Evolutionary conservation across 2,113 vertebrate species (phyloP), one percentile per base, ranked within the genome.

Genomic region (Donacobius atricapilla): DNA sequence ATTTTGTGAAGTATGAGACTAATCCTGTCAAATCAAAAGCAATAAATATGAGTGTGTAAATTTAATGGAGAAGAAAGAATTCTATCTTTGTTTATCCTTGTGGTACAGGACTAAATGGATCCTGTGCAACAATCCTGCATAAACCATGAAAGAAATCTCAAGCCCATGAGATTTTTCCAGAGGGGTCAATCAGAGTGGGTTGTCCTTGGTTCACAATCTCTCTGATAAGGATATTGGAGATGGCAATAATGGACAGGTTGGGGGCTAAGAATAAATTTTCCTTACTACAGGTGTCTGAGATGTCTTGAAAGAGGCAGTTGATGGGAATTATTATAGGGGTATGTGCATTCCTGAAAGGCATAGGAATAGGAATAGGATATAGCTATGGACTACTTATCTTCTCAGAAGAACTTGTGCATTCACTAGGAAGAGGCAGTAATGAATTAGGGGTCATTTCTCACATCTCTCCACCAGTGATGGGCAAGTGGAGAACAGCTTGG

Each of bases 1-100:
- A 95, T 94, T 95, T 91, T 93, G 72, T 87, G 69, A 94, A 57
- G 57, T 87, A 77, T 76, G 61, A 85, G 87, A 71, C 87, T 91
- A 91, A 95, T 64, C 69, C 61, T 73, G 70, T 64, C 69, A 89
- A 89, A 85, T 64, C 70, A 93, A 89, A 93, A 82, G 40, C 70
- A 69, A 24, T 91, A 80, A 90, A 87, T 93, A 65, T 2, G 12
- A 87, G 21, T 1, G 0, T 15, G 83, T 83, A 84, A 91, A 91
- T 93, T 87, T 89, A 91, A 80, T 0, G 1, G 45, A 45, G 53
- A 60, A 71, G 68, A 87, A 93, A 94, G 61, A 89, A 77, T 87
- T 79, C 61, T 65, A 71, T 81, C 48, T 87, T 75, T 77, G 72
- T 90, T 94, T 86, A 80, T 89, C 56, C 30, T 87, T n/a, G 28